Base-by-base conservation (phyloP, 2,797 vertebrate genomes). In the Coreius guichenoti region DNA sequence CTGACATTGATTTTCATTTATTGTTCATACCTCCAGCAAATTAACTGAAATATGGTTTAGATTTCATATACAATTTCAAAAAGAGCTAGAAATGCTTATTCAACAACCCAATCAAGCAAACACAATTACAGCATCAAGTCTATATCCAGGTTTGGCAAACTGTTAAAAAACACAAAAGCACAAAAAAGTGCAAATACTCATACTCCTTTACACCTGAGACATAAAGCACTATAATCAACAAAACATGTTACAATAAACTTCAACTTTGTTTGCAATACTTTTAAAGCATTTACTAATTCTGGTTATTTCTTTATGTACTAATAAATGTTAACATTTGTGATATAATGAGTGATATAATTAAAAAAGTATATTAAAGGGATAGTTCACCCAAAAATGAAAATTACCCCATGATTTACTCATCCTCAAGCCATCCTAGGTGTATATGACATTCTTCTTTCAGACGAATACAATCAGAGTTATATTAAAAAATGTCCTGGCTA, bases 1-100 rank as follows among this genome's bases (percentile, higher is more conserved):
- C 61, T 51, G 56, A 39, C 45, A 26, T 36, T 67, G 45, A 19
- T 23, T 83, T 31, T 26, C 23, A 73, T 68, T 21, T 43, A 70
- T 29, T 68, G 45, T 68, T 68, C 26, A 80, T 63, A 68, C 29
- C 17, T 47, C 36, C 43, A 67, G 45, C 43, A 21, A 12, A 47
- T 68, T 47, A 23, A 33, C 33, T 68, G 61, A 43, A 23, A 31
- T 56, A 67, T 67, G 14, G 31, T 76, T 65, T 72, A 17, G 47
- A 23, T 26, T 49, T 74, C 43, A 63, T 36, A 36, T 65, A 36
- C n/a, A 49, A 63, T 67, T 39, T 83, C 9, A 47, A 65, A 75
- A 51, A 75, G 54, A 67, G 72, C 29, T 21, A 14, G 33, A 56
- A 17, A 70, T 70, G 47, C 36, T 85, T 1, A 49, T 74, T 85